Base-by-base conservation (phyloP, 2,113 vertebrate species). In the Phycodurus eques region DNA sequence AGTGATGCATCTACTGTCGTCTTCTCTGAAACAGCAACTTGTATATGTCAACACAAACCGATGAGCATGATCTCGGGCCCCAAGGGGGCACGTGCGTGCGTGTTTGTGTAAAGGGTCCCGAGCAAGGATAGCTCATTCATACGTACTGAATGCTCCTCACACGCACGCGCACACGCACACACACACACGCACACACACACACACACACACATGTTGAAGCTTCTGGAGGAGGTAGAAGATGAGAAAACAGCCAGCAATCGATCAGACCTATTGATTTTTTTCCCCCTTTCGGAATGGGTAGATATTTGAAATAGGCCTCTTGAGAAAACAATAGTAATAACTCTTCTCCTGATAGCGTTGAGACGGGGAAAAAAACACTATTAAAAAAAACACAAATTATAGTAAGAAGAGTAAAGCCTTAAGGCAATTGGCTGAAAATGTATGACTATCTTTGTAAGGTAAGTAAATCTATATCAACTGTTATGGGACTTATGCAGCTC, bases 241-340 rank as follows among this genome's bases (percentile, higher is more conserved):
- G 76, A 89, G 85, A 84, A 88, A 91, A 91, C 83, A 91, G 78
- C 80, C 51, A 14, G 67, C 78, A 77, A 93, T 92, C 81, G 88
- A 91, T 93, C 83, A 83, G 70, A 9, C 44, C 33, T 81, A 93
- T 93, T 82, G 91, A 93, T 92, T 93, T 93, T 84, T 17, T 51
- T 19, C 20, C 74, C 74, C 70, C 74, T 72, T 89, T 91, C 77
- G 76, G 77, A 89, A 84, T 66, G 69, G 84, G 76, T 84, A 85
- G 79, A 85, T 87, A 84, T 89, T 85, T 91, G 81, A 89, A 90
- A 89, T 76, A 79, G 70, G 81, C 75, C 83, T 83, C 88, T 86
- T 78, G 82, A 88, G 85, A 81, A 87, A 90, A 87, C 79, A 88
- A 85, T 66, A n/a, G 83, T 83, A 83, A 91, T 89, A 88, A 88